Evolutionary conservation across 2,113 vertebrate genomes (phyloP), one percentile per base, ranked within the genome.

Genomic region (Lophura nycthemera): DNA sequence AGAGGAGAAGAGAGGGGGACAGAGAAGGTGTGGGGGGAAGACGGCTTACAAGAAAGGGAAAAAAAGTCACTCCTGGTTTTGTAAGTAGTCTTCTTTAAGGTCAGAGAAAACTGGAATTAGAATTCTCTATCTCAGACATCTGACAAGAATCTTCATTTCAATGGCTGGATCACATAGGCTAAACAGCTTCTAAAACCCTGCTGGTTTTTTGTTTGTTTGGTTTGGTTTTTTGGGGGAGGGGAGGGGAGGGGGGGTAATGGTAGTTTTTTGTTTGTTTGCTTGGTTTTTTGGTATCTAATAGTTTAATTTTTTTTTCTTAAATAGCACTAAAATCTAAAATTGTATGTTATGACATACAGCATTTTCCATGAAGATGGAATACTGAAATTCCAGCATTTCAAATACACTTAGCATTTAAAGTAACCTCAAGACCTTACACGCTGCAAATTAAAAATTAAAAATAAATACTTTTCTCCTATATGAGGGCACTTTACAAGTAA

Each of bases 281-380:
- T 29, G 38, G 17, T 63, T 29, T 29, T 34, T 42, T 29, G 56
- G 14, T 38, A 29, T 16, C 52, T 29, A 57, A 57, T 78, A 88
- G 14, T 20, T 57, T n/a, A 12, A 71, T 52, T 0, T 1, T 52
- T 54, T 0, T 2, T 1, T 27, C 24, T 57, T 60, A 56, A 29
- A 48, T 50, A 79, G 8, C 8, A 86, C 7, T 65, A 71, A 87
- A 88, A 83, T 57, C 36, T 54, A 22, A 48, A 43, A 57, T 67
- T n/a, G 1, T 34, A 36, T 52, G 45, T 82, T 83, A 57, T 27
- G 30, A 42, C 12, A 52, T 9, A 43, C 6, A 73, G 19, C 24
- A 66, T 5, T 71, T 77, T n/a, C 42, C 22, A 52, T 6, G 2
- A 90, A 81, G 19, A 8, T 47, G 15, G 7, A 14, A 48, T 27